Conservation (phyloP, 2,113 vertebrate species). For the Pangasianodon gigas region DNA sequence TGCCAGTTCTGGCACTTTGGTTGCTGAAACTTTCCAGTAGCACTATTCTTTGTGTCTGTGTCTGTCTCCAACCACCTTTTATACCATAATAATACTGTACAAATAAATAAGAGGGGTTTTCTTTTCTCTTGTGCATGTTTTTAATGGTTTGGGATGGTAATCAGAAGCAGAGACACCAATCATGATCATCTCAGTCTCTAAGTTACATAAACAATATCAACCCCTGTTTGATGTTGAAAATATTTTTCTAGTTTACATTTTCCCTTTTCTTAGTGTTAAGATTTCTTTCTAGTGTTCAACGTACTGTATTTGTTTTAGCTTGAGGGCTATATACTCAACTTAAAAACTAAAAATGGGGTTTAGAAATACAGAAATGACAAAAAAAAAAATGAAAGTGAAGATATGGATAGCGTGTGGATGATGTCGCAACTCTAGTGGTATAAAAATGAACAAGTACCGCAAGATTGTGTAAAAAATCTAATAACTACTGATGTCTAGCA, state of each 20-base stretch:
- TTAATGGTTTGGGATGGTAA: background rate
- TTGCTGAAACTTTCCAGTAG: slow-evolving; percentile 61
- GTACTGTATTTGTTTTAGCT: background rate
- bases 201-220: background rate
- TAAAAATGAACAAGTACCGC: background rate
- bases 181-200: background rate
- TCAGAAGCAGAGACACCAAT: background rate
- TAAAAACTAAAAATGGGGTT: background rate
- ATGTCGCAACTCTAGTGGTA: background rate
- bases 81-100: slow-evolving; percentile 60
- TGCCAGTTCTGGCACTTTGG: slow-evolving; percentile 21
- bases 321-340: background rate
- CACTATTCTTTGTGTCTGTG: slow-evolving; percentile 57
- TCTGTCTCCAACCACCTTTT: slow-evolving; percentile 61
- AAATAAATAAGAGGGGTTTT: slow-evolving; percentile 70
- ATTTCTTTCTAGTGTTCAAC: background rate
- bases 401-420: background rate
- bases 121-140: slow-evolving; percentile 1
- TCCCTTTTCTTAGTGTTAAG: background rate
- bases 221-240: background rate
- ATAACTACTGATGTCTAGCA: background rate
- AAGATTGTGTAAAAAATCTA: background rate
- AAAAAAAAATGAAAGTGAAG: background rate
- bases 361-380: background rate
- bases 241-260: background rate